Evolutionary conservation across 2,113 vertebrate species (phyloP), one percentile per base, ranked within the genome.

Genomic region (Pyxicephalus adspersus): DNA sequence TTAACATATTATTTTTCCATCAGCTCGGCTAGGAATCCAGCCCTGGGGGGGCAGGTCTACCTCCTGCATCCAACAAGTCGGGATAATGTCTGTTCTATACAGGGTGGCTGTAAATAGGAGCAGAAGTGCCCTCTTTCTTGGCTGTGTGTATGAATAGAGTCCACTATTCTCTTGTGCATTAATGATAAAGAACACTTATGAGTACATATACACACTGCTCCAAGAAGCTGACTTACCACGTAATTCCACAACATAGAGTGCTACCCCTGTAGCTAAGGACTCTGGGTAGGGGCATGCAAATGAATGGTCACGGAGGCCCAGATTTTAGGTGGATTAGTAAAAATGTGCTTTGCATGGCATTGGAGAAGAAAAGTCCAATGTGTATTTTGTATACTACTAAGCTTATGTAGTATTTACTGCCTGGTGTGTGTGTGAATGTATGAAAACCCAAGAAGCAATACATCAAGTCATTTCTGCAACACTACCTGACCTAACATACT

Each of bases 1-100:
- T 81, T 81, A 81, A 73, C 68, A 81, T 81, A 81, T 81, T 81
- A 81, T 81, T 81, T 81, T 81, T 81, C 79, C 79, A 81, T 81
- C 79, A 73, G 51, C 60, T 65, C 79, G 79, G 79, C 67, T 73
- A 52, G 60, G 68, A 74, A 74, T 80, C 79, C 68, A 73, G 79
- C 79, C 79, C 79, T 74, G 68, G 60, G 79, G 31, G 79, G 79
- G 51, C 79, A 51, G 28, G 68, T 64, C 60, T 73, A 64, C 58
- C 58, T 81, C 79, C 58, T 72, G 68, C 68, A 55, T 81, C 79
- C 68, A 38, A 64, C 79, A 74, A 64, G 26, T 57, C 52, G 79
- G 79, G 61, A 81, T 81, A 73, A 81, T 72, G 79, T 81, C 67
- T 81, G 79, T 81, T 81, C 79, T 81, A 81, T 73, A 73, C 79